phyloP scores from a whole-genome alignment of 1,140 invertebrate genomes.

The Drosophila azteca region DNA sequence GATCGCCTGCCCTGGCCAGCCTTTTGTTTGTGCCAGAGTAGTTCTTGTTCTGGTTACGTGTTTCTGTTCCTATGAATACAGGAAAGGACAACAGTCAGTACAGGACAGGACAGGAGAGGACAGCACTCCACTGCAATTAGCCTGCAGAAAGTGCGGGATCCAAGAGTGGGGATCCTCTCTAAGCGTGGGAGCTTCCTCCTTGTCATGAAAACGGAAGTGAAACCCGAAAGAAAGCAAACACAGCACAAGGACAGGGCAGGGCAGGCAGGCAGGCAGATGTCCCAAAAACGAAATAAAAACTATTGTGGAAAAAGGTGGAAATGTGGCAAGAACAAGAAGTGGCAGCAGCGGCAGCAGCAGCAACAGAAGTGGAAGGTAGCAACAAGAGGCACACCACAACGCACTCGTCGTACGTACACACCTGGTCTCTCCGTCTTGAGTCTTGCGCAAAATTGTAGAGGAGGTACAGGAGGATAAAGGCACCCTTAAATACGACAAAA shows the following conservation, averaged over 20 bases:
- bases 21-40: slow-evolving; percentile 27
- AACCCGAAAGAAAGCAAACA: slow-evolving; percentile 39
- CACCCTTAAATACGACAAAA: slow-evolving; percentile 66
- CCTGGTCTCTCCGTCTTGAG: slow-evolving; percentile 52
- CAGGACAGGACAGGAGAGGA: slow-evolving; percentile 49
- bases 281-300: slow-evolving; percentile 39
- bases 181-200: slow-evolving; percentile 73
- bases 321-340: slow-evolving; percentile 30
- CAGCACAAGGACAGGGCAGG: background rate
- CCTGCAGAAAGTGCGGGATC: slow-evolving; percentile 8
- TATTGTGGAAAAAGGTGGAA: slow-evolving; percentile 27
- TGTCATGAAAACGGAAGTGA: slow-evolving; percentile 33
- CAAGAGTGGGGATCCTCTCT: slow-evolving; percentile 19
- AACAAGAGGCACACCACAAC: slow-evolving; percentile 29
- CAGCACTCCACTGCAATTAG: slow-evolving; percentile 61
- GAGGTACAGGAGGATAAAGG: slow-evolving; percentile 44
- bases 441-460: slow-evolving; percentile 53
- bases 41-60: slow-evolving; percentile 32
- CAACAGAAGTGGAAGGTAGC: slow-evolving; percentile 26
- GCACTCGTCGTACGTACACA: slow-evolving; percentile 30
- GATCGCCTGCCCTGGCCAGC: background rate
- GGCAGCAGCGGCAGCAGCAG: slow-evolving; percentile 7
- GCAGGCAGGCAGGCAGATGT: slow-evolving; percentile 55
- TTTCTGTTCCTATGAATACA: slow-evolving; percentile 51
- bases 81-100: slow-evolving; percentile 4